phyloP scores from a whole-genome alignment of 2,888 invertebrate species.

The Acrocyrtus sp. region DNA sequence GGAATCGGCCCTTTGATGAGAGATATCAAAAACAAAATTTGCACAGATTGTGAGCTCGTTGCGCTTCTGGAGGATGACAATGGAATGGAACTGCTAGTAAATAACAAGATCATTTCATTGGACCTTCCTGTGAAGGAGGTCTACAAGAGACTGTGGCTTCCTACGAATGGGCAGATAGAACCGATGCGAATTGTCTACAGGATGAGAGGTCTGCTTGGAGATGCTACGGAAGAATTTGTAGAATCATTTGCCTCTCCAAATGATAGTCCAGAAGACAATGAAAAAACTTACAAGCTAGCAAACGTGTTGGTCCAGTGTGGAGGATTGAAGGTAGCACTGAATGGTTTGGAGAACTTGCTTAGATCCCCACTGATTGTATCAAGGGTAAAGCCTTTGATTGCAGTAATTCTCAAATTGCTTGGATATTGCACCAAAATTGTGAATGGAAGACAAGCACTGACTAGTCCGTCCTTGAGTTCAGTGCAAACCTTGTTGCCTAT shows the following conservation, averaged over 20 bases:
- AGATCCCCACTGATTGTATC: conserved; percentile 79
- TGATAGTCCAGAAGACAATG: conserved; percentile 91
- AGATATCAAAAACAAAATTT: conserved; percentile 98
- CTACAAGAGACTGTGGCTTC: conserved; percentile 79
- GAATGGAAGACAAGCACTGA: conserved; percentile 75
- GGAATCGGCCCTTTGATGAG: conserved; percentile 98
- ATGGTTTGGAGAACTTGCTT: conserved; percentile 74
- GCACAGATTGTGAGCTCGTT: conserved; percentile 97
- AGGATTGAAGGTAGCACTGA: conserved; percentile 77
- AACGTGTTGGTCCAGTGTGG: conserved; percentile 84
- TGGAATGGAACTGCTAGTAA: conserved; percentile 97
- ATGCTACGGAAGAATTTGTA: conserved; percentile 98
- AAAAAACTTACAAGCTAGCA: conserved; percentile 92
- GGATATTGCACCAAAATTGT: conserved; percentile 82
- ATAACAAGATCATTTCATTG: conserved; percentile 97
- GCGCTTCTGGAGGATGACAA: conserved; percentile 97
- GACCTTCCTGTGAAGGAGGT: conserved; percentile 96
- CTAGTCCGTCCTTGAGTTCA: conserved; percentile 85
- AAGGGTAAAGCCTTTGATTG: conserved; percentile 87
- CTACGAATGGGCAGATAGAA: conserved; percentile 86
- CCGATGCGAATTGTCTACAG: conserved; percentile 98
- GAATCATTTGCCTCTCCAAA: conserved; percentile 88
- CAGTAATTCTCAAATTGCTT: conserved; percentile 90
- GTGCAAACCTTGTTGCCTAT: conserved; percentile 86
- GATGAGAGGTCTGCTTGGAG: conserved; percentile 96